Base-by-base conservation (phyloP, 2,888 invertebrate species). In the Nymphalis urticae region DNA sequence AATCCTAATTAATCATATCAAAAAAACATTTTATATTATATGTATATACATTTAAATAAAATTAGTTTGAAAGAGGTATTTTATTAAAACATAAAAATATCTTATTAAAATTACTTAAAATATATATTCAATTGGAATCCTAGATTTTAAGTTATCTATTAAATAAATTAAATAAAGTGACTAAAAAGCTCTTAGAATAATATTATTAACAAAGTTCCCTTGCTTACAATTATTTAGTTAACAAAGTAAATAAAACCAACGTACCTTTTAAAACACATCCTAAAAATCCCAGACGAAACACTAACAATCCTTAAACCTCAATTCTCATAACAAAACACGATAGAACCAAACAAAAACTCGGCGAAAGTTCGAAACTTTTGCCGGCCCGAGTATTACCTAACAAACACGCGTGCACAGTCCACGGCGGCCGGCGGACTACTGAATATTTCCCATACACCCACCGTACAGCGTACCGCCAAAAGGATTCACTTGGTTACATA, bases 401-500 rank as follows among this genome's bases (percentile, higher is more conserved):
- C 62, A 36, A 48, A 9, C 21, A 70, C 69, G 83, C 87, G 85
- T 76, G 82, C 83, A 80, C 76, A 76, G 77, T 81, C 83, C 75
- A 74, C 85, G 80, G 73, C 80, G 77, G 72, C 78, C 83, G 78
- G 82, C 85, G 83, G 78, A 77, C 76, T 77, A 89, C 89, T 90
- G 87, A 78, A 56, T 61, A 66, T 66, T 64, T 70, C 72, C 73
- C 72, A 72, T 74, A 71, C 72, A 74, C 77, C 75, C 81, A 74
- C 76, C 70, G 76, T 72, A 80, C 50, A 7, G 50, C 81, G 75
- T 82, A 81, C 80, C 79, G 79, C 77, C 80, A 83, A 89, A 88
- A 82, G 84, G 86, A 85, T 85, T 85, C 84, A 88, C 85, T 86
- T 80, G 76, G 86, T 85, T 88, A 90, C 88, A 87, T 85, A 80